Evolutionary conservation across 1,140 invertebrate genomes (phyloP).

Genomic region (Helicoverpa armigera): DNA sequence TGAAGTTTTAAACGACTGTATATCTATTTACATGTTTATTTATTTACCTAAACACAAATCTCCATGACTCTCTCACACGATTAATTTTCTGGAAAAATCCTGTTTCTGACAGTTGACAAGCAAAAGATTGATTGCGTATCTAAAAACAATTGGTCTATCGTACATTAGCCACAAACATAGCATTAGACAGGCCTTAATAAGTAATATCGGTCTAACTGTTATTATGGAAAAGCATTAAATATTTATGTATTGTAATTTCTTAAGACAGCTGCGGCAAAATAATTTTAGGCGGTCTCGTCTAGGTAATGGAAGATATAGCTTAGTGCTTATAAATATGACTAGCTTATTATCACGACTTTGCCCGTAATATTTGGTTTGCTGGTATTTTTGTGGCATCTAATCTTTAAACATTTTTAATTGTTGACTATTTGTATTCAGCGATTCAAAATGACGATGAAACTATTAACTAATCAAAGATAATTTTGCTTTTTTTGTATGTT

Average conservation of each 20-base stretch:
- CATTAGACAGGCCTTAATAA: not conserved
- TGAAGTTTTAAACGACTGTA: no score
- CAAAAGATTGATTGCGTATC: constrained; percentile 8
- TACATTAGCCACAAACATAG: constrained; percentile 1
- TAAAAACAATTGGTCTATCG: constrained; percentile 10
- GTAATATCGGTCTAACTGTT: constrained; percentile 10
- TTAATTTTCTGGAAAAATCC: constrained; percentile 18
- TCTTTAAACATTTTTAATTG: no score
- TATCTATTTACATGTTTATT: no score
- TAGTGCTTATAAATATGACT: not conserved
- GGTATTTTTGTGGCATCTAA: no score
- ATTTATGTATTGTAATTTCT: not conserved
- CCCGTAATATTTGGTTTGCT: no score
- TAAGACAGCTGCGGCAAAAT: not conserved
- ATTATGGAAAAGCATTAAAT: not conserved
- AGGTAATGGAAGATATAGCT: not conserved
- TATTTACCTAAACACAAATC: not conserved
- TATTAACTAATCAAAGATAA: no score
- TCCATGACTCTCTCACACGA: not conserved
- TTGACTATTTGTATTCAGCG: no score
- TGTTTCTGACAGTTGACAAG: constrained; percentile 15
- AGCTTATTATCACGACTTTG: no score
- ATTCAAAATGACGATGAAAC: no score
- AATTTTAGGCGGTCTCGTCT: not conserved
- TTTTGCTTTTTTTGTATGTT: no score